Evolutionary conservation across 2,113 vertebrate species (phyloP).

Genomic region (Dromiciops gliroides): DNA sequence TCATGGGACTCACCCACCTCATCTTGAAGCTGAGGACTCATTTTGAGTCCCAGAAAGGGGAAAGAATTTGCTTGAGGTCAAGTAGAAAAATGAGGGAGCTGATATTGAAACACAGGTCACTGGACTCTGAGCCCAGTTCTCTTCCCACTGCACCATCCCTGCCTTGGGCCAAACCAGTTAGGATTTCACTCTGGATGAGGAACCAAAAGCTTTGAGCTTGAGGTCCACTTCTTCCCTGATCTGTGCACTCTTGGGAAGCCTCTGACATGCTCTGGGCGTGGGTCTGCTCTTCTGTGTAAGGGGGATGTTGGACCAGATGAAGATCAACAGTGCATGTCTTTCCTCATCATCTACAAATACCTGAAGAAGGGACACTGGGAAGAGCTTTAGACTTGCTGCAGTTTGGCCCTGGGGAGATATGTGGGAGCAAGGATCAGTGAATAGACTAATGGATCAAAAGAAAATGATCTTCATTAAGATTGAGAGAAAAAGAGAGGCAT

Average conservation of each 20-base stretch:
- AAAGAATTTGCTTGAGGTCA: too few species aligned
- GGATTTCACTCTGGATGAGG: too few species aligned
- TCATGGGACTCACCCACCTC: too few species aligned
- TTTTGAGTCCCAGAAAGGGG: too few species aligned
- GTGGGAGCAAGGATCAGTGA: background rate
- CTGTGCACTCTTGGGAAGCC: background rate
- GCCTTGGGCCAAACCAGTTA: too few species aligned
- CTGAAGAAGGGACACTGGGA: background rate
- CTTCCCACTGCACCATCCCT: too few species aligned
- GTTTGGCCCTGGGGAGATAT: background rate
- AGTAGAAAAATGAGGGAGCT: too few species aligned
- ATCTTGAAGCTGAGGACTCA: too few species aligned
- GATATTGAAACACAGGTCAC: too few species aligned
- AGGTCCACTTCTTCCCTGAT: background rate
- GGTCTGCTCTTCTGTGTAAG: background rate
- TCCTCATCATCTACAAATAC: background rate
- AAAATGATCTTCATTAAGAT: background rate
- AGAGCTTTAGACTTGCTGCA: background rate
- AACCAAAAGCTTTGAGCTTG: background rate
- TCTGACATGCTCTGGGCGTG: too few species aligned
- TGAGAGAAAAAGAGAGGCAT: background rate
- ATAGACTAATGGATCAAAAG: background rate
- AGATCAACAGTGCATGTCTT: fast-evolving
- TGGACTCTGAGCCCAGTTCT: too few species aligned
- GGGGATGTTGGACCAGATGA: background rate